Percentiles rank a stretch among this genome's conserved stretches.
phyloP scores from a whole-genome alignment of 2,113 vertebrate genomes.

The Noturus placidus region DNA sequence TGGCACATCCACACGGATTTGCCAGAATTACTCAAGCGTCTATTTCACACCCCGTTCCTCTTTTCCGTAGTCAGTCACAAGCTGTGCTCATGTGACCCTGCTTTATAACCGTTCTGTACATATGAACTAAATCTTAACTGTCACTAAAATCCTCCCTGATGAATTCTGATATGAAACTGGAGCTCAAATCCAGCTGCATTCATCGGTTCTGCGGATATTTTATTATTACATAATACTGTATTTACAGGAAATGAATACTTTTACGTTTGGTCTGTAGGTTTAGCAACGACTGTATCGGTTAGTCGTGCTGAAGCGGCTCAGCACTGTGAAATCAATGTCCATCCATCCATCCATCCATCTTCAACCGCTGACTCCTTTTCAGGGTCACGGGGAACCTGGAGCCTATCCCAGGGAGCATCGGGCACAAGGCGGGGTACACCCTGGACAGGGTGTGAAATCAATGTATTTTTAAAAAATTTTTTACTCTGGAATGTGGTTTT shows the following conservation, averaged over 20 bases:
- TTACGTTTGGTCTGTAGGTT: background rate
- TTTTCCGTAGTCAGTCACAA: slow-evolving; percentile 62
- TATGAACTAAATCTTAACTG: background rate
- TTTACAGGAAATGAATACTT: background rate
- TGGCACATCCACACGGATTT: slow-evolving; percentile 46
- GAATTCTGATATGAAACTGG: background rate
- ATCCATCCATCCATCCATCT: no score
- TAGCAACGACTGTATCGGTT: background rate
- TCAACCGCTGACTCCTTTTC: no score
- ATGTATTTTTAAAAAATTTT: no score
- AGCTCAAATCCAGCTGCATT: background rate
- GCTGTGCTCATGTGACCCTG: slow-evolving; percentile 68
- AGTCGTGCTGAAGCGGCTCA: background rate
- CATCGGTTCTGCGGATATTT: background rate
- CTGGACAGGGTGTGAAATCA: background rate
- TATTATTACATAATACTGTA: background rate
- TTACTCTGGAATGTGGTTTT: background rate
- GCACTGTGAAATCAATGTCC: background rate
- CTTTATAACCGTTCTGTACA: background rate
- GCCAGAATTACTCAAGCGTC: slow-evolving; percentile 59
- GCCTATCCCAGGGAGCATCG: no score
- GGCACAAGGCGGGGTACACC: no score
- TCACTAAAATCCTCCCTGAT: background rate
- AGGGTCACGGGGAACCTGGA: no score
- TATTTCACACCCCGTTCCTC: slow-evolving; percentile 69